These are phyloP conservation scores for Ophonus ardosiacus DNA, from an alignment of 2,888 invertebrate species.

Conservation along the genomic window DNA sequence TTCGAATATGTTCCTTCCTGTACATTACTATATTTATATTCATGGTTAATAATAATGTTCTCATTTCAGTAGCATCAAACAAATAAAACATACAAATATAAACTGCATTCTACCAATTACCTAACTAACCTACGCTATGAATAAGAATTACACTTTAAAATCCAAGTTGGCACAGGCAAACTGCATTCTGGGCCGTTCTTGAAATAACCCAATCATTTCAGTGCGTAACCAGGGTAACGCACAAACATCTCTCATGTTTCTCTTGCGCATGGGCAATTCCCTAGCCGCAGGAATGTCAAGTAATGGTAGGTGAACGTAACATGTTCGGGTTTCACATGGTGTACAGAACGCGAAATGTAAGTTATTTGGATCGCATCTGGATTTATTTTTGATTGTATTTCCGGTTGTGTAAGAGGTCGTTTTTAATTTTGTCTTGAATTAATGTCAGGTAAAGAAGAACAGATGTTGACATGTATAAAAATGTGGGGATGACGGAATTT, in stretches of 20 bases:
- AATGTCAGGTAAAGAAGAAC: conserved; percentile 11
- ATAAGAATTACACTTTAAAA: neutral
- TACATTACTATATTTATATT: no score
- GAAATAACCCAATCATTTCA: conserved; percentile 27
- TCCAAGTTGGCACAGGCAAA: conserved; percentile 40
- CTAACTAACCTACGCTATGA: neutral
- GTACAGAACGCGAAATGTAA: neutral
- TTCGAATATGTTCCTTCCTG: no score
- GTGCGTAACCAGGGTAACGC: conserved; percentile 41
- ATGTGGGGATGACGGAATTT: neutral
- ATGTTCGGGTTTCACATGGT: conserved; percentile 2
- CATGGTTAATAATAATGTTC: neutral
- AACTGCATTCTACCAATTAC: neutral
- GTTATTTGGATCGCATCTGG: conserved; percentile 45
- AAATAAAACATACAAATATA: neutral
- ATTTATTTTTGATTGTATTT: conserved; percentile 26
- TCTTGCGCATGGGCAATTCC: neutral
- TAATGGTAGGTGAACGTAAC: conserved; percentile 17
- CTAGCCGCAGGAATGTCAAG: conserved; percentile 10
- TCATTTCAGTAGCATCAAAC: neutral
- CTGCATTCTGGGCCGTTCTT: conserved; percentile 24
- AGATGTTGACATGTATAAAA: neutral
- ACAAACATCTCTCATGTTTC: neutral
- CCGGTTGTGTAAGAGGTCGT: conserved; percentile 42
- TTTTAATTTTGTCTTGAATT: conserved; percentile 26